Percentiles rank a stretch among this genome's conserved stretches.
These are phyloP conservation scores for Pocillopora verrucosa DNA, from an alignment of 64 coral and sea anemone genomes.

Conservation along the genomic window DNA sequence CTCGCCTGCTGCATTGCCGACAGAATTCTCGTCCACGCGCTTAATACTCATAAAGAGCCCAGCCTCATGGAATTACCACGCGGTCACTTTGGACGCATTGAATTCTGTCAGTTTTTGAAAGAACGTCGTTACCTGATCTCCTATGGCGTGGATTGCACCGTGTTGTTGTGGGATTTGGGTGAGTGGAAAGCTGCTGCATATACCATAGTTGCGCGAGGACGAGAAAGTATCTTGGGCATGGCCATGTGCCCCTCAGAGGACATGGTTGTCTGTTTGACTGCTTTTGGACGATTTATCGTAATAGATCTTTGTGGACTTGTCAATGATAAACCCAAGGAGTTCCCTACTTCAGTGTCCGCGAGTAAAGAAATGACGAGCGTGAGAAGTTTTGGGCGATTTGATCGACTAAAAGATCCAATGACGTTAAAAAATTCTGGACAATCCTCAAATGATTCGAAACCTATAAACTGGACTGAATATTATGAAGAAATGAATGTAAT, in stretches of 20 bases:
- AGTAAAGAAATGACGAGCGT: neutral
- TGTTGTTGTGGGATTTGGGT: constrained; percentile 41
- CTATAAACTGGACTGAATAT: too few species aligned
- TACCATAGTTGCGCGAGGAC: neutral
- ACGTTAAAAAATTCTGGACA: too few species aligned
- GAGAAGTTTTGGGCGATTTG: too few species aligned
- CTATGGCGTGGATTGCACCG: constrained; percentile 20
- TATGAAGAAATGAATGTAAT: too few species aligned
- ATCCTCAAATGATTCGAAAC: too few species aligned
- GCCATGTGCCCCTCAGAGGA: constrained; percentile 23
- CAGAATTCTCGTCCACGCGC: constrained; percentile 12
- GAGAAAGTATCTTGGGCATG: neutral
- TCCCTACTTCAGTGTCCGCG: neutral
- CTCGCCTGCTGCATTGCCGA: constrained; percentile 45
- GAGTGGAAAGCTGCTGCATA: neutral
- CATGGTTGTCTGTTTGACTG: constrained; percentile 9
- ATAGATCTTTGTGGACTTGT: neutral
- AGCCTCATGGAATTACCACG: neutral
- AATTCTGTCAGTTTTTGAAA: constrained; percentile 48
- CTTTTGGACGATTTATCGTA: neutral
- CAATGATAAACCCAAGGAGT: neutral
- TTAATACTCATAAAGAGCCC: neutral
- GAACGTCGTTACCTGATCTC: constrained; percentile 26
- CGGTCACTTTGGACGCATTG: constrained; percentile 25
- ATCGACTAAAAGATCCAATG: too few species aligned